Evolutionary conservation across 2,888 invertebrate species (phyloP).

Genomic region (Tortricodes alternella): DNA sequence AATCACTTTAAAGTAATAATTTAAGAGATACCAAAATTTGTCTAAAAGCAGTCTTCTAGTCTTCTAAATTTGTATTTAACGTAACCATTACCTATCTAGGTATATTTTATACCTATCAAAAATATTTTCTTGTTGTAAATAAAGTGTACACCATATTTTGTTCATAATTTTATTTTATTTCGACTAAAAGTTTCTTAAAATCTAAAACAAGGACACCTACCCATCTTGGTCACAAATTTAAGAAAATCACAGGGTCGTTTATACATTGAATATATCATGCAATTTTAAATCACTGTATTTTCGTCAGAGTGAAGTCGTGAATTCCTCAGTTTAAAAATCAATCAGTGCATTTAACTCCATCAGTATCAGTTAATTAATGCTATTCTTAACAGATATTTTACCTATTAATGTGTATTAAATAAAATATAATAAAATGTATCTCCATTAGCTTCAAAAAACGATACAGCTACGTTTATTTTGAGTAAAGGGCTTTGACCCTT

Average conservation of each 20-base stretch:
- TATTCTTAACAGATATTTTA: slow-evolving; percentile 28
- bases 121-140: slow-evolving; percentile 40
- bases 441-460: slow-evolving; percentile 59
- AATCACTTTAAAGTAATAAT: too few relatives aligned
- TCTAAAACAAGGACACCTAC: slow-evolving; percentile 63
- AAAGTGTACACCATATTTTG: slow-evolving; percentile 59
- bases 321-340: too few relatives aligned
- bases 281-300: not conserved
- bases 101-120: not conserved
- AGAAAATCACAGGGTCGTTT: slow-evolving; percentile 7
- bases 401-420: slow-evolving; percentile 39
- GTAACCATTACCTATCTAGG: not conserved
- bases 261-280: slow-evolving; percentile 6
- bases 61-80: not conserved
- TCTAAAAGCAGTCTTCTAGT: too few relatives aligned
- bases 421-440: slow-evolving; percentile 38
- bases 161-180: slow-evolving; percentile 75
- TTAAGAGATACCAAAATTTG: too few relatives aligned
- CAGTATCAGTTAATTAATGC: too few relatives aligned
- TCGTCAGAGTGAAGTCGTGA: not conserved
- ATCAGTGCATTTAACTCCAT: too few relatives aligned
- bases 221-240: slow-evolving; percentile 17
- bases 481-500: slow-evolving; percentile 65
- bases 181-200: slow-evolving; percentile 62
- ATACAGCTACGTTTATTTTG: slow-evolving; percentile 63